Percentiles rank a stretch among this genome's conserved stretches.
Evolutionary conservation across 64 coral and sea anemone species (phyloP).

Genomic region (Montipora cactus): DNA sequence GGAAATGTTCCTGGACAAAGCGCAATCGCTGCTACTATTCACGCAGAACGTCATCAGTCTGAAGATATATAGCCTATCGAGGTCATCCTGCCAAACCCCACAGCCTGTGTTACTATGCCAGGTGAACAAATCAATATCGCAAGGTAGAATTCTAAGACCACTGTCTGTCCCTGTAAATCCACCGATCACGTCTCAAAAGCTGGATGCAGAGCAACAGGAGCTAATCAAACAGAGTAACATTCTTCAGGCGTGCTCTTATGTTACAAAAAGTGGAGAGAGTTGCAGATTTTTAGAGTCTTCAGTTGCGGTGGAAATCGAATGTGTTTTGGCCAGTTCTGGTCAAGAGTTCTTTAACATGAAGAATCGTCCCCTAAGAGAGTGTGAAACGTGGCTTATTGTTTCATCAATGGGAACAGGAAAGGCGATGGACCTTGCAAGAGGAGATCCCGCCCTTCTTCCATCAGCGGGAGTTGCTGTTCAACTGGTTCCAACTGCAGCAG

Average conservation of each 20-base stretch:
- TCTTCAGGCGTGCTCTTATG: constrained; percentile 45
- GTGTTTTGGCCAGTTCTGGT: neutral
- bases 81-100: neutral
- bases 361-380: neutral
- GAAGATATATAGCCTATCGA: constrained; percentile 52
- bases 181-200: constrained; percentile 7
- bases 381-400: constrained; percentile 57
- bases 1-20: neutral
- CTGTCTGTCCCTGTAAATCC: constrained; percentile 34
- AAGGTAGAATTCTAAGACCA: constrained; percentile 16
- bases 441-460: constrained; percentile 51
- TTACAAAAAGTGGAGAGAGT: neutral
- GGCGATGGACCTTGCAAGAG: constrained; percentile 37
- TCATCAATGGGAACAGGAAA: constrained; percentile 60
- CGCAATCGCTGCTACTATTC: constrained; percentile 72
- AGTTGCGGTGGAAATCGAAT: constrained; percentile 21
- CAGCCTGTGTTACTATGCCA: constrained; percentile 58
- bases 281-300: neutral
- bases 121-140: constrained; percentile 34
- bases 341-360: constrained; percentile 13
- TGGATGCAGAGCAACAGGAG: constrained; percentile 42
- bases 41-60: constrained; percentile 79
- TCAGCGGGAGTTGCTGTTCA: constrained; percentile 71
- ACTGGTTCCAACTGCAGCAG: neutral
- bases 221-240: constrained; percentile 66